Conservation (phyloP, 2,797 vertebrate species). For the Sciaenops ocellatus region DNA sequence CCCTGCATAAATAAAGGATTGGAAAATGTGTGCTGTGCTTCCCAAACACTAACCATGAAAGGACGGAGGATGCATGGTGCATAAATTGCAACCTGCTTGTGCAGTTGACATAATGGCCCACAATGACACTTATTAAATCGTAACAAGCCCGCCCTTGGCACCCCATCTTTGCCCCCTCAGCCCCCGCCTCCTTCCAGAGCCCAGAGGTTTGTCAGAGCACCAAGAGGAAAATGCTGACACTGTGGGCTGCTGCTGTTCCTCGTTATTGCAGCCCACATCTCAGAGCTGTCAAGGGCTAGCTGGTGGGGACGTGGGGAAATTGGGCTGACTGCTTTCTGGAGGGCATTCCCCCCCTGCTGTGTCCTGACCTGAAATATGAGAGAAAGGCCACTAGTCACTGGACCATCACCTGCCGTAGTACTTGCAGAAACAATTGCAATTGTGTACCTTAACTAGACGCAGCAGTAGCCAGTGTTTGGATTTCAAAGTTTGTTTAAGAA, state of each 20-base stretch:
- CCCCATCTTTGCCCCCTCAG: conserved; percentile 38
- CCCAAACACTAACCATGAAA: conserved; percentile 33
- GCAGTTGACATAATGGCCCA: conserved; percentile 83
- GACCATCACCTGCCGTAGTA: conserved; percentile 66
- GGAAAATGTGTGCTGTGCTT: conserved; percentile 8
- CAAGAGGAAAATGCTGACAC: conserved; percentile 90
- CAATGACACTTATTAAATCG: conserved; percentile 89
- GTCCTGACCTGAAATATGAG: conserved; percentile 67
- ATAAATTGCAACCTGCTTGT: conserved; percentile 59
- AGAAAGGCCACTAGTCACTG: conserved; percentile 61
- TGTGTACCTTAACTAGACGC: conserved; percentile 38
- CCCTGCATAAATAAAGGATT: conserved; percentile 6
- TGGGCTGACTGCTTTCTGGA: conserved; percentile 79
- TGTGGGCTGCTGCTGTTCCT: conserved; percentile 84
- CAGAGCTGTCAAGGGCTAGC: conserved; percentile 88
- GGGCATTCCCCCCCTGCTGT: conserved; percentile 43
- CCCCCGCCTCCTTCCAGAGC: conserved; percentile 52
- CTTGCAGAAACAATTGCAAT: conserved; percentile 55
- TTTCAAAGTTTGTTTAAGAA: conserved; percentile 59
- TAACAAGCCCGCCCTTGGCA: conserved; percentile 87
- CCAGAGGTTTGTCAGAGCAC: conserved; percentile 75
- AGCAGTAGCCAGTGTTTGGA: conserved; percentile 36
- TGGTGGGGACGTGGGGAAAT: conserved; percentile 90
- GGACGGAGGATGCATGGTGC: conserved; percentile 37
- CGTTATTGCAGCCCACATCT: conserved; percentile 90